Percentiles rank a stretch among this genome's conserved stretches.
Evolutionary conservation across 2,797 vertebrate species (phyloP).

Genomic region (Dendrocincla fuliginosa): DNA sequence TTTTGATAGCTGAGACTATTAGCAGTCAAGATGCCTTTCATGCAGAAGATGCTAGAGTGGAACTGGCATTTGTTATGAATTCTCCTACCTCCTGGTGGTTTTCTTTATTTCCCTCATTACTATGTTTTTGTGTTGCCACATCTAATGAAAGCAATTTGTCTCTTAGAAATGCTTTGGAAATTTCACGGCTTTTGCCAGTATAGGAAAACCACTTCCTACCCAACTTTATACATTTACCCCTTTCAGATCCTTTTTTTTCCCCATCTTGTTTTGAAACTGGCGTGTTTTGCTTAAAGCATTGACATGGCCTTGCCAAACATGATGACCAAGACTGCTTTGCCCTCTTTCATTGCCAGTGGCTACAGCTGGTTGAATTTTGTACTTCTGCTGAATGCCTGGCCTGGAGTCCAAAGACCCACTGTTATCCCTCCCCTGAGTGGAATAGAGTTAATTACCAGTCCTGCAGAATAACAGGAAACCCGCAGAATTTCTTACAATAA

Average conservation of each 20-base stretch:
- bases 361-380: not conserved
- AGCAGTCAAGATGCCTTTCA: not conserved
- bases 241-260: not conserved
- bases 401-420: not conserved
- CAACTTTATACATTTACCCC: not conserved
- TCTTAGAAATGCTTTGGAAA: not conserved
- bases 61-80: not conserved
- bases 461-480: slow-evolving; percentile 55
- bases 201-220: not conserved
- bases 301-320: not conserved
- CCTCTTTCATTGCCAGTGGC: not conserved
- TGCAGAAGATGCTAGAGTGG: not conserved
- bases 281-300: not conserved
- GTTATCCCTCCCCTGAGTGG: slow-evolving; percentile 12
- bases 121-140: not conserved
- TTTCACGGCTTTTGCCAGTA: not conserved
- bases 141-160: not conserved
- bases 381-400: not conserved
- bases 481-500: slow-evolving; percentile 49
- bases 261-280: not conserved
- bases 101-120: not conserved
- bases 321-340: not conserved
- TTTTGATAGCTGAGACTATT: not conserved
- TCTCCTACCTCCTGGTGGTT: not conserved
- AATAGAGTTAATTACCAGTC: slow-evolving; percentile 32